Base-by-base conservation (phyloP, 2,888 invertebrate species). In the Tetropium fuscum region DNA sequence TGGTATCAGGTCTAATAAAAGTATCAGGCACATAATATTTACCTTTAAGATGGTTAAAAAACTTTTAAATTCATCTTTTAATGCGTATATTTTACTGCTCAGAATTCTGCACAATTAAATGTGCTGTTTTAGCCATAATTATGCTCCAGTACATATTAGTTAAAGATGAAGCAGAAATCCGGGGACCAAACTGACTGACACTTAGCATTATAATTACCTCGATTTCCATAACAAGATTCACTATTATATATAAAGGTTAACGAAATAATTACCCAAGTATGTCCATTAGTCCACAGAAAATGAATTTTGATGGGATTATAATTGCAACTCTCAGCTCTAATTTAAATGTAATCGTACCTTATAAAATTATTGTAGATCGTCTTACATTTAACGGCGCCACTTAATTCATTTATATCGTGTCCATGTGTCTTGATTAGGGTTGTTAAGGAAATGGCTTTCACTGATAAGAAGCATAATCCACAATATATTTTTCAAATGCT, bases 281-380 rank as follows among this genome's bases (percentile, higher is more conserved):
- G 40, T 47, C 30, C 57, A 63, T 64, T 64, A 66, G 48, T 13
- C 16, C 53, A 30, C 56, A 53, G 62, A 62, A 54, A 57, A 68
- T 65, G 58, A 64, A 63, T 55, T 64, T 54, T 66, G 66, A 68
- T 68, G 68, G 48, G 47, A 44, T 63, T 64, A 66, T 68, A 68
- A 66, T 68, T 68, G 54, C 60, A 45, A 38, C 54, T 63, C 55
- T 48, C 27, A 11, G 38, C 22, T 53, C 36, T 54, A 54, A 53
- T 58, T 53, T 51, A 53, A 57, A 53, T 58, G 58, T 58, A 58
- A 53, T 58, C 40, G 51, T 25, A 44, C 44, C 51, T 51, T 51
- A 51, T 51, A 51, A 51, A 57, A 57, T 36, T 57, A 55, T 55
- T 47, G 38, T 45, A 55, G 36, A 54, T 22, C 36, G 30, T 55